These are phyloP conservation scores for Ceriagrion tenellum DNA, from an alignment of 2,888 invertebrate genomes.

Conservation along the genomic window DNA sequence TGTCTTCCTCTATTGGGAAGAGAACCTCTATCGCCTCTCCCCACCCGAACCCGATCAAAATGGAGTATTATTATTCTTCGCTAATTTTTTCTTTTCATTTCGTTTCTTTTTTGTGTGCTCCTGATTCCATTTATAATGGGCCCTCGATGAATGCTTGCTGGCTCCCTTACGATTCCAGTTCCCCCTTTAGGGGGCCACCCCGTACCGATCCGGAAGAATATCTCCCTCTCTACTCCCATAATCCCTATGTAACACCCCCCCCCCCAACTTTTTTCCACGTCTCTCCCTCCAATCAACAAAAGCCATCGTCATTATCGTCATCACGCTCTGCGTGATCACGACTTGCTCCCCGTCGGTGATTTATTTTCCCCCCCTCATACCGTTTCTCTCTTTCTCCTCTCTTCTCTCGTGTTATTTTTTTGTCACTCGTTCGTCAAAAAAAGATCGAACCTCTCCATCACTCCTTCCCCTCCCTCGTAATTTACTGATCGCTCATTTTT, in stretches of 20 bases:
- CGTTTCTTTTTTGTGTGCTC: not conserved
- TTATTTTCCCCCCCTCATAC: not conserved
- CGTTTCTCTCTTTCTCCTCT: not conserved
- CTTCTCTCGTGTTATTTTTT: not conserved
- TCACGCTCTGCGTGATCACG: slow-evolving; percentile 58
- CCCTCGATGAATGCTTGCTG: not conserved
- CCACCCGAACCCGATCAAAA: not conserved
- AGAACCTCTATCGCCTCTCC: not conserved
- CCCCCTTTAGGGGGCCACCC: not conserved
- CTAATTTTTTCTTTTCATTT: not conserved
- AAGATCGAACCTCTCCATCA: not conserved
- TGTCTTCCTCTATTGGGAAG: not conserved
- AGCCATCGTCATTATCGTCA: slow-evolving; percentile 57
- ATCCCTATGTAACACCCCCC: not conserved
- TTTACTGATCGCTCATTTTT: too few relatives aligned
- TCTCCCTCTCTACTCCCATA: not conserved
- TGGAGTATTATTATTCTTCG: not conserved
- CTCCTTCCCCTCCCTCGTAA: not conserved
- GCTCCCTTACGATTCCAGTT: not conserved
- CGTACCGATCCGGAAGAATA: not conserved
- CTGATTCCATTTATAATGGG: slow-evolving; percentile 43
- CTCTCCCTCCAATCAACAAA: not conserved
- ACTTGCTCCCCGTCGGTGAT: not conserved
- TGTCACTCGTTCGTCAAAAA: slow-evolving; percentile 30
- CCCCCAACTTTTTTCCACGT: not conserved